Evolutionary conservation across 1,140 invertebrate species (phyloP).

Genomic region (Trichogramma pretiosum): DNA sequence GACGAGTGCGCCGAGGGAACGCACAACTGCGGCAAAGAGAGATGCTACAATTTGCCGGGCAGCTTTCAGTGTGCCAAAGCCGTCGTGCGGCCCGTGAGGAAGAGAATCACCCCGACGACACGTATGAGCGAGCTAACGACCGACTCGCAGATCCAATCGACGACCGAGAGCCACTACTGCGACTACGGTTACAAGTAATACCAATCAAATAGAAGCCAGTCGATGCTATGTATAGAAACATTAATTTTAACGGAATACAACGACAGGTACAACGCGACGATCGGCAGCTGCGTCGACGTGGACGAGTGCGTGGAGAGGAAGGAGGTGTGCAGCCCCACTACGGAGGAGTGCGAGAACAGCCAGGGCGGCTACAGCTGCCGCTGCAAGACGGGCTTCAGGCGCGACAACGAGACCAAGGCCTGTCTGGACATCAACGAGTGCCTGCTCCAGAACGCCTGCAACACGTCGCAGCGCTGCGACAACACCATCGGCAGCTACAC

Average conservation of each 20-base stretch:
- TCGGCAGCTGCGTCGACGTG: conserved; percentile 50
- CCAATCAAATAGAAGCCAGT: too few species aligned
- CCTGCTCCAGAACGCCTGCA: conserved; percentile 49
- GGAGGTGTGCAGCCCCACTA: conserved; percentile 44
- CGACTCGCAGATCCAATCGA: too few species aligned
- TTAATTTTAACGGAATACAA: too few species aligned
- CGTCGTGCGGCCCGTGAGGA: conserved; percentile 30
- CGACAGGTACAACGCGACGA: not conserved
- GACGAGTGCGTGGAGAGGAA: conserved; percentile 55
- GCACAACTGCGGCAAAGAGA: conserved; percentile 34
- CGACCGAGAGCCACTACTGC: too few species aligned
- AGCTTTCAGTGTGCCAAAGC: conserved; percentile 48
- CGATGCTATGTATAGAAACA: too few species aligned
- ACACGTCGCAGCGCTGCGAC: conserved; percentile 71
- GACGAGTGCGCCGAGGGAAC: conserved; percentile 45
- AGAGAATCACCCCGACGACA: too few species aligned
- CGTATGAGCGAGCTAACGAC: too few species aligned
- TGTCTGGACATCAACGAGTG: conserved; percentile 62
- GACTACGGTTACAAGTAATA: too few species aligned
- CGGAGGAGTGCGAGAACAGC: conserved; percentile 47
- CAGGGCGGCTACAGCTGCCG: conserved; percentile 46
- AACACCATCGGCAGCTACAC: conserved; percentile 81
- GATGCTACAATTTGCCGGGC: conserved; percentile 51
- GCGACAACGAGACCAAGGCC: conserved; percentile 46
- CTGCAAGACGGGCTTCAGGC: conserved; percentile 46